Base-by-base conservation (phyloP, 2,888 invertebrate genomes). In the Halictus ligatus region DNA sequence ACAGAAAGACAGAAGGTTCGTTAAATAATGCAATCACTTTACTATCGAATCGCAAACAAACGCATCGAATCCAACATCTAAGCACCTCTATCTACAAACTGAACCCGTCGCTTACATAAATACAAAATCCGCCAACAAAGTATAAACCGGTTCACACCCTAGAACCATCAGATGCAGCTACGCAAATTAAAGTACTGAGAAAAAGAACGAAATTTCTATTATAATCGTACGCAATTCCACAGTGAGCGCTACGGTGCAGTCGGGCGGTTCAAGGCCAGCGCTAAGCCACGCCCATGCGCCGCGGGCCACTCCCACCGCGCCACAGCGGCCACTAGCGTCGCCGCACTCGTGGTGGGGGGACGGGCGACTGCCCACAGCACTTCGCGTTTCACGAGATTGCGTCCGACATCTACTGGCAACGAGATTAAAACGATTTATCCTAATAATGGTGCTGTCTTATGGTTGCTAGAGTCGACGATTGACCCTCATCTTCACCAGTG, bases 1-100 rank as follows among this genome's bases (percentile, higher is more conserved):
- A 46, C 0, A 12, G 1, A 72, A 72, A 40, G 40, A 1, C 69
- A 69, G 43, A 67, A 29, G 15, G 0, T 81, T 71, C 46, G 40
- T 40, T 83, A 81, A 84, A 84, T 84, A 84, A 50, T 84, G 76
- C 84, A 74, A 75, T 21, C 75, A 46, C 15, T 85, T 85, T 84
- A 84, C 77, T 80, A 76, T 60, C 46, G 60, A 69, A 35, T 21
- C 18, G n/a, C 73, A 85, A 85, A 83, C 58, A 77, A 64, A 58
- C 69, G 18, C 46, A 58, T 54, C 75, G 29, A 35, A 60, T 29
- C 46, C 74, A 67, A 12, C 46, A 72, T 71, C 21, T 64, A 54
- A 79, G 18, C 48, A 60, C 64, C 67, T 29, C 50, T 67, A 50
- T 29, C 58, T 50, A 72, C n/a, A 64, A 50, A 78, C 71, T 25